phyloP scores from a whole-genome alignment of 2,888 invertebrate species.

The Perizoma flavofasciatum region DNA sequence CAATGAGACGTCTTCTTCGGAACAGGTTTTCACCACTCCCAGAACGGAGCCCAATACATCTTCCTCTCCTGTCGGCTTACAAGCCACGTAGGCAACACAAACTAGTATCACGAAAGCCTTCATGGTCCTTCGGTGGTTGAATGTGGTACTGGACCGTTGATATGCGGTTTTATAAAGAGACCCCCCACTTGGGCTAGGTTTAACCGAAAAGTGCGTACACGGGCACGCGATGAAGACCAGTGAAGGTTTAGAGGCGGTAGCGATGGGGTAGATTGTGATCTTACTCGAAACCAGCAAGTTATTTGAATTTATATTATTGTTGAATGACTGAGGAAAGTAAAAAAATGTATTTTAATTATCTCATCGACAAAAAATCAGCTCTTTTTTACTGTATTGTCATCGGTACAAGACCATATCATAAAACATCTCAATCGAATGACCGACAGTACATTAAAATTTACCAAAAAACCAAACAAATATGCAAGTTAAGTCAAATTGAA shows the following conservation, averaged over 20 bases:
- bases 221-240: constrained; percentile 46
- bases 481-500: too few species aligned
- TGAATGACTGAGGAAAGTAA: too few species aligned
- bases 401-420: too few species aligned
- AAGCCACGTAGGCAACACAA: constrained; percentile 74
- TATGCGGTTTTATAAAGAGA: constrained; percentile 73
- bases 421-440: too few species aligned
- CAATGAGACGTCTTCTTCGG: constrained; percentile 86
- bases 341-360: too few species aligned
- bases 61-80: constrained; percentile 79
- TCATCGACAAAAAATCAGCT: too few species aligned
- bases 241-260: constrained; percentile 54
- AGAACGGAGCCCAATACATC: constrained; percentile 85
- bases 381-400: too few species aligned
- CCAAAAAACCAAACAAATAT: too few species aligned
- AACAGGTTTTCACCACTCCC: constrained; percentile 88
- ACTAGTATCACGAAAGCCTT: constrained; percentile 77
- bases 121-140: constrained; percentile 67
- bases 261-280: constrained; percentile 19
- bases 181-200: constrained; percentile 63
- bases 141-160: constrained; percentile 65
- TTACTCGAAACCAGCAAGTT: neutral
- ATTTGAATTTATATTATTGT: too few species aligned
- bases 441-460: too few species aligned
- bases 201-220: constrained; percentile 58